Conservation (phyloP, 2,113 vertebrate species). For the Vimba vimba region DNA sequence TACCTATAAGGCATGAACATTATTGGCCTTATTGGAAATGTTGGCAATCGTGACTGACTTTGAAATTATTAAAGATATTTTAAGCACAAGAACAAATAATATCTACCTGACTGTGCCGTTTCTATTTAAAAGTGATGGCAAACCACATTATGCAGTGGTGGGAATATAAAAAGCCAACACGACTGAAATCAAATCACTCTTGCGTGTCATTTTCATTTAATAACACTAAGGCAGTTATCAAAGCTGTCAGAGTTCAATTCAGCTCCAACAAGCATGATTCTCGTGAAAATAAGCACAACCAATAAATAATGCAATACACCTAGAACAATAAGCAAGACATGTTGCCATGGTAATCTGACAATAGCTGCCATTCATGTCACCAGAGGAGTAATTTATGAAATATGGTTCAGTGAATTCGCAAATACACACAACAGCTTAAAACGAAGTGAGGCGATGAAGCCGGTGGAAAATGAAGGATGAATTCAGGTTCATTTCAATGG, state of each 20-base stretch:
- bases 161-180: not conserved
- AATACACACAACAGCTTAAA: not conserved
- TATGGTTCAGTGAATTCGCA: constrained; percentile 15
- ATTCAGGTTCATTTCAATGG: not conserved
- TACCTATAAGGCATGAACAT: not conserved
- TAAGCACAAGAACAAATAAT: not conserved
- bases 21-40: not conserved
- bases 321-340: constrained; percentile 17
- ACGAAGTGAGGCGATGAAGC: not conserved
- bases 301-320: constrained; percentile 40
- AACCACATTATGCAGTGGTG: not conserved
- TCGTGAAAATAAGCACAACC: constrained; percentile 36
- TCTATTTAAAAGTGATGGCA: not conserved
- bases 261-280: not conserved
- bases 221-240: not conserved
- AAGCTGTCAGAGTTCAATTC: constrained; percentile 9
- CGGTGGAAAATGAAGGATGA: not conserved
- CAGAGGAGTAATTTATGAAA: constrained; percentile 27
- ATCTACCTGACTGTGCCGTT: not conserved
- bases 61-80: not conserved
- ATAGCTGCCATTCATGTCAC: constrained; percentile 42
- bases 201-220: constrained; percentile 3
- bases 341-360: constrained; percentile 30
- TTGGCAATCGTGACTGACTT: not conserved
- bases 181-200: constrained; percentile 32